These are phyloP conservation scores for Andricus curvator DNA, from an alignment of 2,888 invertebrate genomes.

Conservation along the genomic window DNA sequence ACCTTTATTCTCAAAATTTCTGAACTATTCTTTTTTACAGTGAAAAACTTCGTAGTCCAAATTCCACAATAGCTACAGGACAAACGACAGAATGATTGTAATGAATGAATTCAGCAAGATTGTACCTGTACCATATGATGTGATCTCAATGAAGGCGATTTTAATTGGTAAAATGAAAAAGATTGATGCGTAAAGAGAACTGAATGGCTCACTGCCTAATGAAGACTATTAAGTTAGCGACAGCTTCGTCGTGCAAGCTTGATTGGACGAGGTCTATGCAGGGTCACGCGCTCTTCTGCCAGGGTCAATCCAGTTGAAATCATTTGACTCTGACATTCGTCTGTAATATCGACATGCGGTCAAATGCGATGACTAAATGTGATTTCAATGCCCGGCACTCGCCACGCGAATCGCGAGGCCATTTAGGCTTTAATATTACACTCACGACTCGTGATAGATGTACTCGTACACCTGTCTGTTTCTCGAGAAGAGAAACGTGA, in stretches of 20 bases:
- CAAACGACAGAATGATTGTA: too few species aligned
- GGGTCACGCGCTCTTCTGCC: slow-evolving; percentile 59
- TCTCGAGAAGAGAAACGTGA: slow-evolving; percentile 1
- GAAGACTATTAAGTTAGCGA: slow-evolving; percentile 34
- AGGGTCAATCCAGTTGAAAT: slow-evolving; percentile 65
- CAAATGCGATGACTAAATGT: slow-evolving; percentile 42
- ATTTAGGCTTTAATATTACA: neutral
- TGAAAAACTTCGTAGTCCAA: too few species aligned
- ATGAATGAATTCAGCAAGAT: neutral
- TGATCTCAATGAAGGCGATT: neutral
- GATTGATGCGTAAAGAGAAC: slow-evolving; percentile 15
- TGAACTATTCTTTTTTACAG: too few species aligned
- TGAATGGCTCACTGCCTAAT: slow-evolving; percentile 30
- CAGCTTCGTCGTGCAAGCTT: slow-evolving; percentile 39
- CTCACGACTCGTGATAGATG: neutral
- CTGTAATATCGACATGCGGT: slow-evolving; percentile 34
- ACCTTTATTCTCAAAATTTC: too few species aligned
- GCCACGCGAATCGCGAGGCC: slow-evolving; percentile 23
- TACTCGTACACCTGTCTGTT: neutral
- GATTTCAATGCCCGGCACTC: slow-evolving; percentile 42
- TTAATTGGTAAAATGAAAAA: slow-evolving; percentile 26
- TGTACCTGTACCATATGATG: neutral
- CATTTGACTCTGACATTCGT: slow-evolving; percentile 57
- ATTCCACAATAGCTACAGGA: too few species aligned
- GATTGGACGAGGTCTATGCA: slow-evolving; percentile 48